phyloP scores from a whole-genome alignment of 2,797 vertebrate genomes.

The Pogoniulus pusillus region DNA sequence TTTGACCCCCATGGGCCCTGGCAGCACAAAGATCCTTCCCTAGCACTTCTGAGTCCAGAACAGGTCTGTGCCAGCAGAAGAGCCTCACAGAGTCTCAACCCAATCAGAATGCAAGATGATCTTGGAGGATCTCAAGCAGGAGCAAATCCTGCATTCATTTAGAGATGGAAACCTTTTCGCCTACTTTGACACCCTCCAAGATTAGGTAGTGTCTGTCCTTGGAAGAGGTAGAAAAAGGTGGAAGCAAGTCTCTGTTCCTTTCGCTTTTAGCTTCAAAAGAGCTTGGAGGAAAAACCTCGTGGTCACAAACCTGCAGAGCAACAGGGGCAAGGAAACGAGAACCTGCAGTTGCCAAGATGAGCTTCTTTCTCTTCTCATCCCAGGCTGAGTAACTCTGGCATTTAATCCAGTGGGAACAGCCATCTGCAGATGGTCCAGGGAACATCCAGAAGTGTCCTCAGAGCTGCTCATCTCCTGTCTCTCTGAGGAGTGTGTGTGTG shows the following conservation, averaged over 20 bases:
- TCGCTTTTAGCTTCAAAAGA: constrained; percentile 11
- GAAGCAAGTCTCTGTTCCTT: constrained; percentile 13
- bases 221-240: neutral
- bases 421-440: neutral
- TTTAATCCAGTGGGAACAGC: constrained; percentile 8
- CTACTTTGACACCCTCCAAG: constrained; percentile 2
- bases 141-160: constrained; percentile 9
- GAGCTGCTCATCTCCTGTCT: neutral
- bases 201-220: constrained; percentile 6
- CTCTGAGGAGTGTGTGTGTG: neutral
- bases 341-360: neutral
- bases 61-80: neutral
- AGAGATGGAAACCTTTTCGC: constrained; percentile 16
- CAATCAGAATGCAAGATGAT: constrained; percentile 7
- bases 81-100: neutral
- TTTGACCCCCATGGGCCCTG: neutral
- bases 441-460: neutral
- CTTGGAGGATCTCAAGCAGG: neutral
- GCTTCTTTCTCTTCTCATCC: neutral
- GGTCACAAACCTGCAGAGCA: neutral
- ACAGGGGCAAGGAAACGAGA: neutral
- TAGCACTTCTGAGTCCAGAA: neutral
- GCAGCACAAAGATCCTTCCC: neutral
- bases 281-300: neutral
- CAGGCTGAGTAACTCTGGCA: neutral